Conservation (phyloP, 2,797 vertebrate genomes). For the Hapalemur alaotrensis region DNA sequence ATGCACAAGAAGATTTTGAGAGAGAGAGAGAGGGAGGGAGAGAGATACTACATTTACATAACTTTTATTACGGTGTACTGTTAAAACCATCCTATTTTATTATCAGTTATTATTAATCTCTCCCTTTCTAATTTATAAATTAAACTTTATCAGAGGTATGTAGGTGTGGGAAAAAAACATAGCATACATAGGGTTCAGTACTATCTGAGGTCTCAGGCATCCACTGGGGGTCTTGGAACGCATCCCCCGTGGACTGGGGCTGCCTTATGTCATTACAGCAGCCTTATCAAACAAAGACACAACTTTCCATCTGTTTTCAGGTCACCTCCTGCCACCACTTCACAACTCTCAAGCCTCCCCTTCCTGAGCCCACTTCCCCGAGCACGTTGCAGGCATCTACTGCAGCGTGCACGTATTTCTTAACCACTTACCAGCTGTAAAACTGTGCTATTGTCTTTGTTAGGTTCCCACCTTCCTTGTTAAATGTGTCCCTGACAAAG, state of each 20-base stretch:
- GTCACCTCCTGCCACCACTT: neutral
- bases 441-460: neutral
- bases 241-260: neutral
- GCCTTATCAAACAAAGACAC: neutral
- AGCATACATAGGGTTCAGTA: neutral
- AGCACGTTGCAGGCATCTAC: neutral
- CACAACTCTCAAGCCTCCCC: neutral
- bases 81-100: neutral
- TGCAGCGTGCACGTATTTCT: neutral
- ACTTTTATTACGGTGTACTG: neutral
- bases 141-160: neutral
- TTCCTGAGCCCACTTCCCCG: accelerated
- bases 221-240: neutral
- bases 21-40: too few relatives aligned
- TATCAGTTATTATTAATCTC: neutral
- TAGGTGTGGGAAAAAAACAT: neutral
- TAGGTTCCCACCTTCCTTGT: neutral
- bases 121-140: neutral
- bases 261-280: neutral
- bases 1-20: neutral
- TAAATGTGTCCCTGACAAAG: neutral
- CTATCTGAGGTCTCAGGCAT: neutral
- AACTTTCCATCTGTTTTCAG: too few relatives aligned
- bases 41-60: neutral
- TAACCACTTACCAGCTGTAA: neutral